Conservation (phyloP, 1,140 invertebrate genomes). For the Brevipalpus yothersi region DNA sequence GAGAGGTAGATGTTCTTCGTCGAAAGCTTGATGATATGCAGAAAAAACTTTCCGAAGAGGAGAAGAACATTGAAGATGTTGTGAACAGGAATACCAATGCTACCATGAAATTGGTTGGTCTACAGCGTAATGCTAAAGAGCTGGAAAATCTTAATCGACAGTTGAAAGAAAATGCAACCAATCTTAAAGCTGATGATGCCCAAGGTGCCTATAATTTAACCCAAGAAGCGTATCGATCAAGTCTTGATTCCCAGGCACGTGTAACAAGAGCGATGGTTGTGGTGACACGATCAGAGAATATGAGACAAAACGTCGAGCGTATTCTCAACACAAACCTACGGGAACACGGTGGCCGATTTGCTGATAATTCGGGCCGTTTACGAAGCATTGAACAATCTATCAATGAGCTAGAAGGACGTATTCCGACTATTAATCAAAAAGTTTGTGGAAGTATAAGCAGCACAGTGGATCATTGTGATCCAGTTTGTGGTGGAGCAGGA, state of each 20-base stretch:
- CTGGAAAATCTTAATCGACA: conserved; percentile 43
- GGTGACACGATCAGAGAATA: conserved; percentile 45
- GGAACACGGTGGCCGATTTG: too few relatives aligned
- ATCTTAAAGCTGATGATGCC: conserved; percentile 76
- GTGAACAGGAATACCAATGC: conserved; percentile 48
- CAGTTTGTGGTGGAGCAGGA: conserved; percentile 73
- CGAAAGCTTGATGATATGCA: conserved; percentile 25
- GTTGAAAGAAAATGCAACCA: conserved; percentile 59
- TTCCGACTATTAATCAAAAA: conserved; percentile 57
- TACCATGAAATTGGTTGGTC: conserved; percentile 43
- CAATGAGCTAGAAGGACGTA: conserved; percentile 33
- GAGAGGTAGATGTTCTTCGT: conserved; percentile 28
- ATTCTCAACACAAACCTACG: too few relatives aligned
- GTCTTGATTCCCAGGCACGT: conserved; percentile 32
- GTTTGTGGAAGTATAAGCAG: conserved; percentile 46
- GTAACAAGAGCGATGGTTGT: conserved; percentile 18
- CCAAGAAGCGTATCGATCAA: conserved; percentile 40
- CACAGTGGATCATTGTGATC: conserved; percentile 55
- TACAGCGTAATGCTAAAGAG: conserved; percentile 40
- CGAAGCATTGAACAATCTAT: conserved; percentile 18
- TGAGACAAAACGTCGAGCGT: conserved; percentile 25
- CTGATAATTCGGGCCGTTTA: too few relatives aligned
- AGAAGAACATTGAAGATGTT: conserved; percentile 40
- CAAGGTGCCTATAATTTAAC: conserved; percentile 75
- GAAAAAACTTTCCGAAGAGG: conserved; percentile 31